These are phyloP conservation scores for Turritopsis dohrnii DNA, from an alignment of 30 jellyfish, hydroid and myxozoan species.

Conservation along the genomic window DNA sequence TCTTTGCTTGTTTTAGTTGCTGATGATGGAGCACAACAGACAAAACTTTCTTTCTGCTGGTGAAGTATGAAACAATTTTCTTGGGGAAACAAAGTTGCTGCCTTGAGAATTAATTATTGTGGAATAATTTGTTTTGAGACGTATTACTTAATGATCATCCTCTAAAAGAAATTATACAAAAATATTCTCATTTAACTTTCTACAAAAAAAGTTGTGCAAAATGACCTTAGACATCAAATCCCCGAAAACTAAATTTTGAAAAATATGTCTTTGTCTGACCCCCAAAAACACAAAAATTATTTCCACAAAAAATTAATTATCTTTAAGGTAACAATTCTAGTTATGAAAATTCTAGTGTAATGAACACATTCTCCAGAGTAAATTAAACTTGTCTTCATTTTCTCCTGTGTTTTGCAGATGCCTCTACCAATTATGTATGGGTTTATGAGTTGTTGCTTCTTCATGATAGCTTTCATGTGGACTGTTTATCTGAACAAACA, in stretches of 20 bases:
- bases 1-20: conserved; percentile 37
- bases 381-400: no score
- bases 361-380: not conserved
- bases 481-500: conserved; percentile 40
- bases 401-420: conserved; percentile 29
- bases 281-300: not conserved
- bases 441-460: conserved; percentile 51
- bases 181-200: no score
- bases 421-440: conserved; percentile 79
- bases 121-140: no score
- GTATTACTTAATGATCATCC: no score
- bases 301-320: not conserved
- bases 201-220: no score
- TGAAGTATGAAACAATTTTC: conserved; percentile 46
- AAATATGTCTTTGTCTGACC: not conserved
- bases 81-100: not conserved
- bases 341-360: no score
- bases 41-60: conserved; percentile 88
- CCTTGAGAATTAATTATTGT: no score
- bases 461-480: conserved; percentile 64
- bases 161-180: no score
- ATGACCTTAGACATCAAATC: no score
- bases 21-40: conserved; percentile 66
- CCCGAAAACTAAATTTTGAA: no score
- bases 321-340: not conserved